phyloP scores from a whole-genome alignment of 2,888 invertebrate species.

The Yponomeuta evonymella region DNA sequence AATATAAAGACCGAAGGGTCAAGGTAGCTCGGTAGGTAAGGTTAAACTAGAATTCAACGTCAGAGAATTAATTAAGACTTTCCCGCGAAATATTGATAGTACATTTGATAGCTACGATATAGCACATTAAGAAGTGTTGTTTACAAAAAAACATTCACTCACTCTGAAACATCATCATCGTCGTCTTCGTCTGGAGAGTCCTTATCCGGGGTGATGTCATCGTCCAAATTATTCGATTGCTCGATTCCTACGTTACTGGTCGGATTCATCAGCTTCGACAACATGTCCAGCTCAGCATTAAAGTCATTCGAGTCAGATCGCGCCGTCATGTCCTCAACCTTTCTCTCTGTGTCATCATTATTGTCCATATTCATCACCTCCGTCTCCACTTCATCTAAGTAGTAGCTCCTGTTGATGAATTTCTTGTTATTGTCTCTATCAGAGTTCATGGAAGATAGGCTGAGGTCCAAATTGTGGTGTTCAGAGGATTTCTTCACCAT shows the following conservation, averaged over 20 bases:
- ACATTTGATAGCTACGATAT: no score
- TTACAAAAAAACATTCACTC: no score
- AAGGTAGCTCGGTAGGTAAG: no score
- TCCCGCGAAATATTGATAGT: no score
- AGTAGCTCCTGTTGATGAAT: conserved; percentile 47
- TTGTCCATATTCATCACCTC: conserved; percentile 47
- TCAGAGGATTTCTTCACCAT: not conserved
- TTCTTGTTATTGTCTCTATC: conserved; percentile 33
- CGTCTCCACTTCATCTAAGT: conserved; percentile 53
- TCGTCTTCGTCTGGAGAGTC: not conserved
- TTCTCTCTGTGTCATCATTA: conserved; percentile 28
- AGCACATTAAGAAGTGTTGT: no score
- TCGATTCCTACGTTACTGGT: not conserved
- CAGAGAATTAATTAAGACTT: no score
- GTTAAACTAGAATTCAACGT: no score
- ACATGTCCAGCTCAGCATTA: conserved; percentile 19
- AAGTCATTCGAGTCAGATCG: conserved; percentile 20
- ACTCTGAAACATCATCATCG: not conserved
- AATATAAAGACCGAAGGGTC: no score
- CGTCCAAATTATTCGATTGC: not conserved
- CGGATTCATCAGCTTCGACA: not conserved
- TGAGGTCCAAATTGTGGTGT: not conserved
- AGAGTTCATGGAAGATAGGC: not conserved
- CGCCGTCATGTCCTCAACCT: not conserved
- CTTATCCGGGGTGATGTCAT: not conserved